Base-by-base conservation (phyloP, 2,113 vertebrate species). In the Thunnus thynnus region DNA sequence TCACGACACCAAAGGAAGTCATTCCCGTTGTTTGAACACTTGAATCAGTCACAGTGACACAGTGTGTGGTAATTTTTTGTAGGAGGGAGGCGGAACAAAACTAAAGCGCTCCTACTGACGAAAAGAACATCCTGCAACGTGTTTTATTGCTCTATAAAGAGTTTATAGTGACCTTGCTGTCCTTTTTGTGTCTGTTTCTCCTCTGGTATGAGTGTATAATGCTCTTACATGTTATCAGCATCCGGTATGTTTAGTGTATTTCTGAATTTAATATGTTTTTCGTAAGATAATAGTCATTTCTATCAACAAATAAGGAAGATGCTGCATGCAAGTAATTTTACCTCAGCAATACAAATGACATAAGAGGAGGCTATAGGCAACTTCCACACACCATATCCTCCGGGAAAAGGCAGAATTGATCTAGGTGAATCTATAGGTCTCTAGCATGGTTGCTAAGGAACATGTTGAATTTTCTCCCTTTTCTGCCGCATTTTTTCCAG, bases 371-470 rank as follows among this genome's bases (percentile, higher is more conserved):
- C 58, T 58, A 13, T 44, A 18, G 72, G 20, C 36, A 60, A 14
- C 51, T 1, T 48, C 17, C 13, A 16, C 47, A 55, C 61, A 41
- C 36, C 30, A 47, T 46, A 11, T 36, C 27, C 14, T 58, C 62
- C 0, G 4, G 41, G 44, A 41, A 50, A 46, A 51, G 5, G 66
- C 20, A 16, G 2, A 12, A 52, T 64, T 30, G 36, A 84, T 77
- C 72, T 68, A 61, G 60, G 55, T 56, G 66, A 62, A 87, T 69
- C 22, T 55, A 69, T 60, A 73, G 61, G 18, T 52, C 27, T 27
- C 16, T 17, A 36, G 11, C 47, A 32, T 69, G 61, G 84, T 84
- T 89, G 80, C 81, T 81, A 83, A 84, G 76, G 61, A 71, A 78
- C 84, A 65, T 58, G 44, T 30, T 50, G 16, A 56, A 41, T 41